Evolutionary conservation across 2,888 invertebrate species (phyloP), one percentile per base, ranked within the genome.

Genomic region (Octonoba sinensis): DNA sequence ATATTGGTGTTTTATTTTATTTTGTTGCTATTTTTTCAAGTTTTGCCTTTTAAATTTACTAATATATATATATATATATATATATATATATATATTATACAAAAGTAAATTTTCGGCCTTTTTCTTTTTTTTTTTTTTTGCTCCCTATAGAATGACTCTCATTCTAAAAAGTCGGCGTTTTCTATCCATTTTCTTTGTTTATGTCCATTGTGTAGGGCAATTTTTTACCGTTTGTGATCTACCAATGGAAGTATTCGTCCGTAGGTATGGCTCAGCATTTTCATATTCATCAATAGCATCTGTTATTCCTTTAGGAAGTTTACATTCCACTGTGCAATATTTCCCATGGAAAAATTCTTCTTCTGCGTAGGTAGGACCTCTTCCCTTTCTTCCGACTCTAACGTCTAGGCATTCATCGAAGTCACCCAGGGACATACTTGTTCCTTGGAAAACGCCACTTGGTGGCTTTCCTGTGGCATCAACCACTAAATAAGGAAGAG

Each of bases 381-480:
- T 72, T 3, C 56, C 56, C 6, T n/a, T 60, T 20, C 49, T 76
- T 1, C 76, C 76, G 3, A 82, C 76, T 12, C 67, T 57, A 16
- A 82, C 72, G 24, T 82, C 70, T 3, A 82, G 27, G 54, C 82
- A 82, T 6, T 82, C 82, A 24, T 82, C 82, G 27, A 72, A 82
- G 56, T 82, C 82, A 0, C 82, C 82, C 6, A 82, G 56, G 1
- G 82, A 71, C 76, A 82, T 76, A 16, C 60, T 76, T 1, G 82
- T 82, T 1, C 82, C 82, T 56, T 82, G 82, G 22, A 82, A 74
- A 8, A 82, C 60, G 0, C 82, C 82, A 64, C 82, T 82, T 8
- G 82, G 82, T 2, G 82, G 82, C 24, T 82, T 82, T 11, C 82
- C 82, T 0, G 82, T 67, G 0, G 82, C 82, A 46, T 82, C 82